phyloP scores from a whole-genome alignment of 2,888 invertebrate genomes.

The Amiota mariae region DNA sequence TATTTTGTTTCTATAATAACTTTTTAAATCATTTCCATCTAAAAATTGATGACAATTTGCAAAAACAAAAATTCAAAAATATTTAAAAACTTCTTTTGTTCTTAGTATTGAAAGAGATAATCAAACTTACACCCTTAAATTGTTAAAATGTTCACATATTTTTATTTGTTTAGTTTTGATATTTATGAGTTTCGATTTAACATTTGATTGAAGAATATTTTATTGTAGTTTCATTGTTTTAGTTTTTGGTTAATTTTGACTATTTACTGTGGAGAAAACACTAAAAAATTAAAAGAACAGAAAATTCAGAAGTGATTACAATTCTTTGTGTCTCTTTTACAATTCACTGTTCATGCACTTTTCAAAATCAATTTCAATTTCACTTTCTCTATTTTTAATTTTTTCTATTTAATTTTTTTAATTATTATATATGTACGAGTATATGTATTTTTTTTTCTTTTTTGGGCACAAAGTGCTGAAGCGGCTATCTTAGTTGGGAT shows the following conservation, averaged over 20 bases:
- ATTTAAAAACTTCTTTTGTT: too few species aligned
- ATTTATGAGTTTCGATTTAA: constrained; percentile 1
- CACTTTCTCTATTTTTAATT: constrained; percentile 7
- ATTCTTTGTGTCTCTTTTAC: neutral
- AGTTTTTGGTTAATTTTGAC: constrained; percentile 8
- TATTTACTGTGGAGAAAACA: constrained; percentile 15
- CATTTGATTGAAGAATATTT: too few species aligned
- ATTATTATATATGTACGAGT: neutral
- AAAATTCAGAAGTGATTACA: constrained; percentile 55
- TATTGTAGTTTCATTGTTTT: neutral
- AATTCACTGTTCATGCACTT: neutral
- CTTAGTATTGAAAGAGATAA: neutral
- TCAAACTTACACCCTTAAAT: constrained; percentile 37
- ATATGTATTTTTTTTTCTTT: too few species aligned
- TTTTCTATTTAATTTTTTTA: constrained; percentile 19
- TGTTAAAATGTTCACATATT: constrained; percentile 38
- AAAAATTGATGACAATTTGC: too few species aligned
- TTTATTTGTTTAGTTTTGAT: constrained; percentile 27
- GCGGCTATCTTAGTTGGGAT: constrained; percentile 47
- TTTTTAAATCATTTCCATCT: too few species aligned
- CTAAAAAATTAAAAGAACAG: constrained; percentile 13
- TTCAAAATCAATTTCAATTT: too few species aligned
- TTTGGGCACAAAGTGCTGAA: constrained; percentile 43
- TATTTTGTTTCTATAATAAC: too few species aligned
- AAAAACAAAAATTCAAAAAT: too few species aligned